Evolutionary conservation across 2,888 invertebrate genomes (phyloP), one percentile per base, ranked within the genome.

Genomic region (Diadegma fenestrale): DNA sequence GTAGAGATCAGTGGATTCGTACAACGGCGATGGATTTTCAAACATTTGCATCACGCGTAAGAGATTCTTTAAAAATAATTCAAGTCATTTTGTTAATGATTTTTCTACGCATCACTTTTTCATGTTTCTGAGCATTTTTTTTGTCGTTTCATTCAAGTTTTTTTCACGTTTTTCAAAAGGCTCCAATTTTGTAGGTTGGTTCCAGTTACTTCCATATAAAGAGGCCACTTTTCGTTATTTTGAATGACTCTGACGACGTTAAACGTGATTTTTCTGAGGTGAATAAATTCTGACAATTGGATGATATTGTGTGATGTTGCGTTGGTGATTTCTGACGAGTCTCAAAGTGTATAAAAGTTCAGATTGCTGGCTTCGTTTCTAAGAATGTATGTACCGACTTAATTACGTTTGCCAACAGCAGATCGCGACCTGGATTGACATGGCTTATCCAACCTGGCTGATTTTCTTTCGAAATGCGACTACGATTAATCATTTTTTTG

Each of bases 361-460:
- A 26, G 26, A 54, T 26, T 26, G 3, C 8, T 37, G 37, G 4
- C 6, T 58, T 58, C 12, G 2, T 10, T 3, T 3, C 12, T 58
- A 26, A 14, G 19, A n/a, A 19, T 30, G 5, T 68, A 82, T 17
- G 63, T 64, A 41, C 41, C 48, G 48, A 45, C 48, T 79, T 22
- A 10, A 80, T 73, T 17, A 73, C 12, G 63, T n/a, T 64, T 88
- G 80, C 78, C 30, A 85, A 69, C 71, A 92, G 92, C 89, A 92
- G 88, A 89, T 94, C 7, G 89, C 93, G 0, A 84, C 87, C 0
- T 93, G 93, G 93, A 92, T 93, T 64, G 81, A 90, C 45, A 93
- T 94, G 93, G 87, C 93, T 1, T 93, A 94, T 87, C 93, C 93
- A 17, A 92, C 91, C 4, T 94, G 94, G 94, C 33, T 94, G 73